Conservation (phyloP, 2,888 invertebrate species). For the Fissipunctia ypsillon region DNA sequence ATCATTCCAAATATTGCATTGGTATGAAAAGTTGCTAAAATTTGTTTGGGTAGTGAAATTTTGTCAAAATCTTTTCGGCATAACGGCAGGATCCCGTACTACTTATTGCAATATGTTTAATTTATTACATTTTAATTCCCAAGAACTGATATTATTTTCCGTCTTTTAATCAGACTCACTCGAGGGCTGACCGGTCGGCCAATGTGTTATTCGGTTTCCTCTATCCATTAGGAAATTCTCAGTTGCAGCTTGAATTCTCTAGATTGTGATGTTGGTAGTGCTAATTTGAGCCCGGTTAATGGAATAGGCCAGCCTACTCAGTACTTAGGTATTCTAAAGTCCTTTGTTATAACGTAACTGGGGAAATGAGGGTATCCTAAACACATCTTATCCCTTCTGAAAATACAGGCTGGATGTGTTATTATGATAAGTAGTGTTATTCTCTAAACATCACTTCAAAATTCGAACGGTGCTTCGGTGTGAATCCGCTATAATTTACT, state of each 20-base stretch:
- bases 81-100: too few species aligned
- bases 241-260: background rate
- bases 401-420: background rate
- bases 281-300: conserved; percentile 1
- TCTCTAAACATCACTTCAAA: background rate
- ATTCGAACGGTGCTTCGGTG: background rate
- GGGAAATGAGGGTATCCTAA: background rate
- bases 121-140: too few species aligned
- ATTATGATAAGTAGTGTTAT: background rate
- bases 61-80: too few species aligned
- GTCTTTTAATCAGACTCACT: conserved; percentile 12
- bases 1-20: too few species aligned
- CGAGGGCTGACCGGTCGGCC: background rate
- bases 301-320: background rate
- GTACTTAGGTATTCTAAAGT: background rate
- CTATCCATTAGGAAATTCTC: background rate
- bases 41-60: too few species aligned
- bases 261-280: background rate
- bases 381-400: background rate
- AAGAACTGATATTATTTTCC: background rate
- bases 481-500: background rate
- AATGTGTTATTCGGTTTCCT: conserved; percentile 2
- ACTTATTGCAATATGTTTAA: too few species aligned
- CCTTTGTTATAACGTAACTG: background rate
- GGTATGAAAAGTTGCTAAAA: too few species aligned